Evolutionary conservation across 2,797 vertebrate species (phyloP).

Genomic region (Oreochromis grahami): DNA sequence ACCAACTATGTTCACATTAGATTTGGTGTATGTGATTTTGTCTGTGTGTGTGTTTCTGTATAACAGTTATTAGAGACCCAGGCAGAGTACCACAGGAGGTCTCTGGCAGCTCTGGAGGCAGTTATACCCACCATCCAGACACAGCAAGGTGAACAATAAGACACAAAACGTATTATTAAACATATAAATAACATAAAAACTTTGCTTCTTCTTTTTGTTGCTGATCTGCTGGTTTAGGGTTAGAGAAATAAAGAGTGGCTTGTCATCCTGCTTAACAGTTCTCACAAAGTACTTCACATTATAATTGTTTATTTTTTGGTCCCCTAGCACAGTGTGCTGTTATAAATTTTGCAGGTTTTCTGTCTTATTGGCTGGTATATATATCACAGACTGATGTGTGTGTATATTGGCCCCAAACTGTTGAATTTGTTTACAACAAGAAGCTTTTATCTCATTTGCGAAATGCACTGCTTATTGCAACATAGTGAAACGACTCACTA

Average conservation of each 20-base stretch:
- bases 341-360: not conserved
- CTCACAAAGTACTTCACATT: not conserved
- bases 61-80: conserved; percentile 94
- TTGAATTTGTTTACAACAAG: not conserved
- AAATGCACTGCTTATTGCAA: not conserved
- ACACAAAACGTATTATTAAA: not conserved
- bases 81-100: conserved; percentile 97
- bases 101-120: conserved; percentile 91
- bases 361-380: not conserved
- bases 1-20: not conserved
- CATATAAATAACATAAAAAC: not conserved
- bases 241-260: not conserved
- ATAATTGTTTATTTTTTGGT: not conserved
- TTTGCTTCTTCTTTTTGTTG: not conserved
- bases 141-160: conserved; percentile 88
- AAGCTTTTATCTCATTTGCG: not conserved
- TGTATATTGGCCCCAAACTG: not conserved
- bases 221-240: not conserved
- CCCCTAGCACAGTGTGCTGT: not conserved
- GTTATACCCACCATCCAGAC: conserved; percentile 89
- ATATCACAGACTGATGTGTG: not conserved
- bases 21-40: not conserved
- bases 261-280: not conserved
- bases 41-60: not conserved
- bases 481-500: not conserved